These are phyloP conservation scores for Syngnathus floridae DNA, from an alignment of 2,113 vertebrate species.

Conservation along the genomic window DNA sequence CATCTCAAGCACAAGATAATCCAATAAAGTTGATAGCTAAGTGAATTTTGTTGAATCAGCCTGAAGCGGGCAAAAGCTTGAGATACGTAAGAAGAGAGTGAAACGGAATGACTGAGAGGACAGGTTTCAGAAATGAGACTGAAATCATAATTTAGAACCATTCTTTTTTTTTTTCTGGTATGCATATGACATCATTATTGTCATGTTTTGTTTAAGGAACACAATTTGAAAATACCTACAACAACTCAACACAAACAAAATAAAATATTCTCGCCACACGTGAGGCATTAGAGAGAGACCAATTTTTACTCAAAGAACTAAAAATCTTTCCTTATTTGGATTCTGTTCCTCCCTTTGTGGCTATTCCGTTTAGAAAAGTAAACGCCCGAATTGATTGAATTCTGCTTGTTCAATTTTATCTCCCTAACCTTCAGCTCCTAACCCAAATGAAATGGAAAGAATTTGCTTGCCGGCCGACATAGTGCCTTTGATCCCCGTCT, in stretches of 20 bases:
- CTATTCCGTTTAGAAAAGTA: neutral
- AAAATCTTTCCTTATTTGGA: neutral
- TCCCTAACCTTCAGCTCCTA: constrained; percentile 13
- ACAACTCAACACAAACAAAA: neutral
- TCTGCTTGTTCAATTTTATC: neutral
- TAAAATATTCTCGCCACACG: no score
- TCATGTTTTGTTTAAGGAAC: no score
- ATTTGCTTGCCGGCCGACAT: constrained; percentile 3
- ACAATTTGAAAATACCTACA: neutral
- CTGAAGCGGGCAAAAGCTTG: constrained; percentile 43
- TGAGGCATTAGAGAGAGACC: neutral
- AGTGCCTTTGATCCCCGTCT: constrained; percentile 24
- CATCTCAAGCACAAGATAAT: constrained; percentile 49
- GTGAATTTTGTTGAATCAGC: constrained; percentile 49
- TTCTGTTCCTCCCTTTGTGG: neutral
- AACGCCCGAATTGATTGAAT: neutral
- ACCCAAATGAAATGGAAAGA: constrained; percentile 13
- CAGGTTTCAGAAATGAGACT: neutral
- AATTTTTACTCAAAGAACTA: neutral
- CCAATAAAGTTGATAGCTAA: constrained; percentile 58
- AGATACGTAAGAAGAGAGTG: constrained; percentile 39
- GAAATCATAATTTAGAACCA: neutral
- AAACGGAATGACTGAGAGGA: constrained; percentile 6
- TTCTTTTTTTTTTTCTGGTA: neutral
- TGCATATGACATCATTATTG: no score